A percentile compares a stretch with the other conserved stretches of the same genome.
phyloP scores from a whole-genome alignment of 1,140 invertebrate species.

The Heliconius hermathena region DNA sequence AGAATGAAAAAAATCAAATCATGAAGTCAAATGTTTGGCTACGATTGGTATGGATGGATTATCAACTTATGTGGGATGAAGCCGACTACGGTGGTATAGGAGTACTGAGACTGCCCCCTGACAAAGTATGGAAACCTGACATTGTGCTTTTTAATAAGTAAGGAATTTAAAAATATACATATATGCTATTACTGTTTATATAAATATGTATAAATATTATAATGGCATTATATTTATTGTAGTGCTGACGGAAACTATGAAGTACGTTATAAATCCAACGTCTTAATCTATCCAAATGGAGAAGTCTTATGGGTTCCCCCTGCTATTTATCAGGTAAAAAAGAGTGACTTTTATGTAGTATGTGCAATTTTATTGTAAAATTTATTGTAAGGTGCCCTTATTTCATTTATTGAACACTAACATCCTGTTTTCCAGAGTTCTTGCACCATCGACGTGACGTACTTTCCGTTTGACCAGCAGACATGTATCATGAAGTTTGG shows the following conservation, averaged over 20 bases:
- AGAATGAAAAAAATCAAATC: slow-evolving; percentile 99
- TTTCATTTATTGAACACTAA: slow-evolving; percentile 7
- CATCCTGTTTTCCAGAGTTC: slow-evolving; percentile 89
- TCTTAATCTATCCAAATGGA: slow-evolving; percentile 96
- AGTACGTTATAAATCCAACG: slow-evolving; percentile 98
- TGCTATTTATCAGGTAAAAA: slow-evolving; percentile 94
- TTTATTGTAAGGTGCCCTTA: not conserved
- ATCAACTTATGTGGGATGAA: slow-evolving; percentile 98
- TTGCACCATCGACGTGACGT: slow-evolving; percentile 99
- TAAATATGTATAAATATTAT: not conserved
- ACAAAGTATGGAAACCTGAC: slow-evolving; percentile 99
- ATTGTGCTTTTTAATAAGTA: slow-evolving; percentile 99
- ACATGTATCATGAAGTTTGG: slow-evolving; percentile 99
- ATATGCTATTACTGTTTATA: not conserved
- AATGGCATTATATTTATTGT: slow-evolving; percentile 56
- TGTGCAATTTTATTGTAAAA: not conserved
- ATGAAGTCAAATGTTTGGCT: slow-evolving; percentile 99
- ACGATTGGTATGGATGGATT: slow-evolving; percentile 98
- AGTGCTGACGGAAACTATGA: slow-evolving; percentile 98
- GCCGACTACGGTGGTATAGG: slow-evolving; percentile 98
- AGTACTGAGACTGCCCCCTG: slow-evolving; percentile 96
- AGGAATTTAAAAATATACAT: slow-evolving; percentile 67
- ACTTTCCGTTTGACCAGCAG: slow-evolving; percentile 99
- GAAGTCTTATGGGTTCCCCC: slow-evolving; percentile 98
- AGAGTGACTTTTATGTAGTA: not conserved